Base-by-base conservation (phyloP, 2,113 vertebrate genomes). In the Pachycephala philippinensis region DNA sequence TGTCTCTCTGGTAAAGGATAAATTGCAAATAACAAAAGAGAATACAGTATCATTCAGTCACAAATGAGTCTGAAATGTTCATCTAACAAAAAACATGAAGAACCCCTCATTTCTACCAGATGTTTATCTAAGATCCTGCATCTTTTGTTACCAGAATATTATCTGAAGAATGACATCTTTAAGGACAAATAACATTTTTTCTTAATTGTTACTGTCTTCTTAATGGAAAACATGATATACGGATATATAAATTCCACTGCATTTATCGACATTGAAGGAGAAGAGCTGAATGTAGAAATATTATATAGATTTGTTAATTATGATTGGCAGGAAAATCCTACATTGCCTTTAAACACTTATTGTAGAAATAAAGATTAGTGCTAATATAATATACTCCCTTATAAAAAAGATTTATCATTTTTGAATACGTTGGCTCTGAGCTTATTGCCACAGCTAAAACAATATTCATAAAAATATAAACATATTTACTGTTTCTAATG, bases 401-500 rank as follows among this genome's bases (percentile, higher is more conserved):
- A 77, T 7, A 42, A 65, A 82, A 90, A 80, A 35, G 19, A 59
- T 68, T 37, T 39, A 47, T 40, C 49, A 6, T 6, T 47, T 81
- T 60, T 88, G 21, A 76, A 33, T 78, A 15, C n/a, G 33, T 30
- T 86, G 31, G 7, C 11, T 78, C 77, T 57, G 12, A 86, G 28
- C 26, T 90, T 70, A 44, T 19, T 84, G 33, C 14, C 44, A 53
- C 13, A 90, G 61, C 53, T 89, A 83, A 66, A 91, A 33, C 15
- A 78, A 89, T n/a, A 65, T 37, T 69, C 18, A 69, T 64, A 82
- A 84, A 84, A 61, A 66, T 19, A 45, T 47, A 92, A 95, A 47
- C 40, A 86, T 69, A 74, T 63, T 81, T 97, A 95, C 88, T 94
- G 85, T 57, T 96, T 96, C 13, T 68, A 97, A 97, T 88, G 20